These are phyloP conservation scores for Pyrrhia umbra DNA, from an alignment of 2,888 invertebrate species.

Conservation along the genomic window DNA sequence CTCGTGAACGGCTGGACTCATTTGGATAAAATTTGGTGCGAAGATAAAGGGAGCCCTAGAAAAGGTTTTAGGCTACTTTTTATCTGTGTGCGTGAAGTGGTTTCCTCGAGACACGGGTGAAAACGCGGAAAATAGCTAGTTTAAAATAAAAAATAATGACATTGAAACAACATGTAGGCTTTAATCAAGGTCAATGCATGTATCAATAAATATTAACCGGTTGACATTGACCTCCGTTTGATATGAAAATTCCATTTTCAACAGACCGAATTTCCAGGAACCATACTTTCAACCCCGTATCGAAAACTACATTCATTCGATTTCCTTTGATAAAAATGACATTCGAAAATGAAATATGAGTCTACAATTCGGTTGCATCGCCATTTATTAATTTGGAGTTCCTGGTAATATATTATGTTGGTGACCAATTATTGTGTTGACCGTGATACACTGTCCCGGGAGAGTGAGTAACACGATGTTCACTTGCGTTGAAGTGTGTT, in stretches of 20 bases:
- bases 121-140: too few species aligned
- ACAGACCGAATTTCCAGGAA: neutral
- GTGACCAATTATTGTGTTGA: slow-evolving; percentile 60
- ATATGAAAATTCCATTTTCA: neutral
- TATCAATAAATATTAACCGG: neutral
- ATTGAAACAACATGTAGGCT: neutral
- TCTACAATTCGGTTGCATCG: neutral
- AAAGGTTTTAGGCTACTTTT: too few species aligned
- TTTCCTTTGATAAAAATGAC: neutral
- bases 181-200: neutral
- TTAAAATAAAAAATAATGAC: too few species aligned
- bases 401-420: slow-evolving; percentile 37
- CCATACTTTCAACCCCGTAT: neutral
- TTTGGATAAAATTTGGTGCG: too few species aligned
- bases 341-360: slow-evolving; percentile 9
- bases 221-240: neutral
- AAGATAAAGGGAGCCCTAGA: too few species aligned
- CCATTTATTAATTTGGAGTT: slow-evolving; percentile 44
- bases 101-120: too few species aligned
- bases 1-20: too few species aligned
- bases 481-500: slow-evolving; percentile 4
- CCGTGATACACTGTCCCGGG: slow-evolving; percentile 27
- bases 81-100: too few species aligned
- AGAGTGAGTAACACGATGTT: slow-evolving; percentile 2
- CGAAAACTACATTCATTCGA: neutral